phyloP scores from a whole-genome alignment of 2,797 vertebrate genomes.

The Channa striata region DNA sequence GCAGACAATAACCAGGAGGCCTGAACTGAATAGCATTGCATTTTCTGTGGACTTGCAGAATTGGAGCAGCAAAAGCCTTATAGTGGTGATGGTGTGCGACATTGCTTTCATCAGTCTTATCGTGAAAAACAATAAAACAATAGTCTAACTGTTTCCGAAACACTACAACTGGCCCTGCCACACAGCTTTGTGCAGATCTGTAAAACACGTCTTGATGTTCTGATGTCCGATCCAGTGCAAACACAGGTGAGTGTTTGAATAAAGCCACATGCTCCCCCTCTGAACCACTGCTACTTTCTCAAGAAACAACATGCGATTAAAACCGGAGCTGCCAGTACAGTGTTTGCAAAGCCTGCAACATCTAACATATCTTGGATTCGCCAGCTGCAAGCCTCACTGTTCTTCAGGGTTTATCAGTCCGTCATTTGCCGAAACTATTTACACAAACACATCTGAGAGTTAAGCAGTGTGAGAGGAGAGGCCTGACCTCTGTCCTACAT shows the following conservation, averaged over 20 bases:
- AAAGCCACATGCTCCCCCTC: constrained; percentile 59
- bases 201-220: constrained; percentile 47
- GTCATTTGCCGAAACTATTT: constrained; percentile 10
- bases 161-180: constrained; percentile 26
- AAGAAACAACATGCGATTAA: constrained; percentile 44
- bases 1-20: constrained; percentile 62
- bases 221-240: constrained; percentile 54
- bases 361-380: constrained; percentile 27
- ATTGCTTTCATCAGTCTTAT: constrained; percentile 66
- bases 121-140: constrained; percentile 59
- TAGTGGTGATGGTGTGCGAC: constrained; percentile 74
- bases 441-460: constrained; percentile 21
- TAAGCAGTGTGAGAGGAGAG: constrained; percentile 14
- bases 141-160: constrained; percentile 48
- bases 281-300: constrained; percentile 12
- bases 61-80: constrained; percentile 63
- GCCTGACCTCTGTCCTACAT: constrained; percentile 71
- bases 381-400: constrained; percentile 17
- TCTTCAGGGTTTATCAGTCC: constrained; percentile 19
- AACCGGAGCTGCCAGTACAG: constrained; percentile 28
- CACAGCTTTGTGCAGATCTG: constrained; percentile 41
- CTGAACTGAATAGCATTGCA: constrained; percentile 52
- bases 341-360: constrained; percentile 27
- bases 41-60: constrained; percentile 46
- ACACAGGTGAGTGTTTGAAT: constrained; percentile 68